phyloP scores from a whole-genome alignment of 2,797 vertebrate species.

The Channa striata region DNA sequence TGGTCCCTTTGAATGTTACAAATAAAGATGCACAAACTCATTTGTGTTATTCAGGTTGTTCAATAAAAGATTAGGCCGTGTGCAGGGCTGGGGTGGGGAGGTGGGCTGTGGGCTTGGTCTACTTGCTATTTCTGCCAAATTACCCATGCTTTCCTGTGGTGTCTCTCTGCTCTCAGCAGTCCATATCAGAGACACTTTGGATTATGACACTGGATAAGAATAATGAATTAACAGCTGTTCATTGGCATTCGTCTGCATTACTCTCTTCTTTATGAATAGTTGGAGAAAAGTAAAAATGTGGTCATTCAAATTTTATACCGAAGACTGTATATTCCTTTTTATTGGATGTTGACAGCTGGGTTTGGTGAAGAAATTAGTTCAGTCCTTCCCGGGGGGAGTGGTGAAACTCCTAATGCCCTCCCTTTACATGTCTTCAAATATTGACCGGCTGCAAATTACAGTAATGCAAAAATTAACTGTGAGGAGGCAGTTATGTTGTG shows the following conservation, averaged over 20 bases:
- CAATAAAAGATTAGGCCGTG: conserved; percentile 77
- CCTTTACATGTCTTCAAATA: conserved; percentile 35
- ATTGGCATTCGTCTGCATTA: conserved; percentile 58
- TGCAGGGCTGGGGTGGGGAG: conserved; percentile 31
- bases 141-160: conserved; percentile 45
- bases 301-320: conserved; percentile 54
- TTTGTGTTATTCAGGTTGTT: conserved; percentile 82
- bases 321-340: conserved; percentile 34
- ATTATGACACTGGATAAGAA: conserved; percentile 65
- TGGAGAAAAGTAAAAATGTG: conserved; percentile 65
- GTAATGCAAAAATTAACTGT: conserved; percentile 1
- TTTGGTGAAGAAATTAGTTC: conserved; percentile 47
- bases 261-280: conserved; percentile 29
- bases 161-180: conserved; percentile 53
- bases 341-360: conserved; percentile 55
- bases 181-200: conserved; percentile 63
- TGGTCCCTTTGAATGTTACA: conserved; percentile 84
- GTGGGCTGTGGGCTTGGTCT: conserved; percentile 29
- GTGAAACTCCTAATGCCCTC: conserved; percentile 41
- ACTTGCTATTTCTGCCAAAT: conserved; percentile 60
- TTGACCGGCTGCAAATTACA: conserved; percentile 28
- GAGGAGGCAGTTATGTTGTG: conserved; percentile 4
- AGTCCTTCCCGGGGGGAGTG: conserved; percentile 22
- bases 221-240: conserved; percentile 70
- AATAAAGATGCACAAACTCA: conserved; percentile 83